These are phyloP conservation scores for Rhynchopsitta pachyrhyncha DNA, from an alignment of 2,113 vertebrate genomes.

Conservation along the genomic window DNA sequence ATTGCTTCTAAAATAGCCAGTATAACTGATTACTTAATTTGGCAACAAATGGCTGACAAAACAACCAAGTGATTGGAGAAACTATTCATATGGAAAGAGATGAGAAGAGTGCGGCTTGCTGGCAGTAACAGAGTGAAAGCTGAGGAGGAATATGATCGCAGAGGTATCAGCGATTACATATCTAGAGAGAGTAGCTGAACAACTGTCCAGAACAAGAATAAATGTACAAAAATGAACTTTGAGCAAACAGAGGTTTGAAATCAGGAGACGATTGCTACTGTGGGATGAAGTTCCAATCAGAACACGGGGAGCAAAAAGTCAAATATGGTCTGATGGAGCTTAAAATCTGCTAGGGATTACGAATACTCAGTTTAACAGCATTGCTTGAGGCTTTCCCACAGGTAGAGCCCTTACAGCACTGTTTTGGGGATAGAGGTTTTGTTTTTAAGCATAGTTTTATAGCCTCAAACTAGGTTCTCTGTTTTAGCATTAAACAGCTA, in stretches of 20 bases:
- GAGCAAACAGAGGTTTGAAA: not conserved
- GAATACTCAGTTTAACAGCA: not conserved
- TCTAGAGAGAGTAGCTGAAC: not conserved
- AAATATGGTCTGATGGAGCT: not conserved
- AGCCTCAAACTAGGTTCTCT: not conserved
- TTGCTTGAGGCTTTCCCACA: not conserved
- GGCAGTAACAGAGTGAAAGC: fast-evolving
- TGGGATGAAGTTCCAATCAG: not conserved
- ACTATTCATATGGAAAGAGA: fast-evolving
- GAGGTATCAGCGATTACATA: not conserved
- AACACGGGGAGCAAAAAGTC: not conserved
- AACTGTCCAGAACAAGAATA: not conserved
- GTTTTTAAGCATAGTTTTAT: not conserved
- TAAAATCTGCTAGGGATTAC: not conserved
- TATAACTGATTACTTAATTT: not conserved
- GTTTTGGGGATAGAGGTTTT: not conserved
- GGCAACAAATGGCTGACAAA: not conserved
- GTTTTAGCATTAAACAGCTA: not conserved
- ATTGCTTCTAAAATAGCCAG: not conserved
- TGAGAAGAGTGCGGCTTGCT: not conserved
- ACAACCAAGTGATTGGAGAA: not conserved
- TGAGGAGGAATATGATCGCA: not conserved
- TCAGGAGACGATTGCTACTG: not conserved
- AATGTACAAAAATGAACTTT: not conserved
- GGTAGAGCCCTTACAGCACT: not conserved